Conservation (phyloP, 2,888 invertebrate genomes). For the Busseola fusca region DNA sequence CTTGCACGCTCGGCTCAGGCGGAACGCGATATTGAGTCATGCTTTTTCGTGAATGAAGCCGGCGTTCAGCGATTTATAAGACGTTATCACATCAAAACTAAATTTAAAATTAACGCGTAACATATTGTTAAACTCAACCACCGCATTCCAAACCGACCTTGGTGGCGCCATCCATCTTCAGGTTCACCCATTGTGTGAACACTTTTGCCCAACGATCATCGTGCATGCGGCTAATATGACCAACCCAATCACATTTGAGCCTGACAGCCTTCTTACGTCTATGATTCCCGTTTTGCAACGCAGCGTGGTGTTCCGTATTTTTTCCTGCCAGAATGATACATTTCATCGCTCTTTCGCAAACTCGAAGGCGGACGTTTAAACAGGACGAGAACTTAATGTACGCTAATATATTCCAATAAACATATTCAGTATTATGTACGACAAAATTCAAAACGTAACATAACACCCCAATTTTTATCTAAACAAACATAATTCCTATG, state of each 20-base stretch:
- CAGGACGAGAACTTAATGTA: background rate
- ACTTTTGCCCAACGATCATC: no score
- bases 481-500: slow-evolving; percentile 53
- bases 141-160: no score
- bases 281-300: background rate
- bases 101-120: no score
- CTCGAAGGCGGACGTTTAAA: background rate
- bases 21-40: no score
- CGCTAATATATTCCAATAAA: background rate
- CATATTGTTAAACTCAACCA: no score
- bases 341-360: background rate
- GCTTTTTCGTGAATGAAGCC: no score
- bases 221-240: no score
- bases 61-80: no score
- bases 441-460: slow-evolving; percentile 1
- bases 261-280: background rate
- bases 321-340: background rate
- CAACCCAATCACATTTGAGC: background rate
- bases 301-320: background rate
- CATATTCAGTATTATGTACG: background rate
- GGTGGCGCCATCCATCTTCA: no score
- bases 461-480: slow-evolving; percentile 41
- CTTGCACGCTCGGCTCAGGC: no score
- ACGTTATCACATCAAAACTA: no score
- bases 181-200: no score